Base-by-base conservation (phyloP, 2,888 invertebrate genomes). In the Drosophila kokeensis region DNA sequence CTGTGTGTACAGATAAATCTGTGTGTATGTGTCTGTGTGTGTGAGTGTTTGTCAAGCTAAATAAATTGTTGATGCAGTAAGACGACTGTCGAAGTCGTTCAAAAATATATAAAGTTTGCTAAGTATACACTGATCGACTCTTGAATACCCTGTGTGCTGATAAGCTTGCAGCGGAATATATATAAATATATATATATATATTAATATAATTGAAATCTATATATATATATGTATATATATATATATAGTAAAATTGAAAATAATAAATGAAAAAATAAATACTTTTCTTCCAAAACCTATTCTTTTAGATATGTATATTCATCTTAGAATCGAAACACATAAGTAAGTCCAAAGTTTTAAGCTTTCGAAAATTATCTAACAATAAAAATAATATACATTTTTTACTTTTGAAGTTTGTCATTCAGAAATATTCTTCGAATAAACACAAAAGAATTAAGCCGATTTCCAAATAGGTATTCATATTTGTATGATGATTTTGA, bases 1-100 rank as follows among this genome's bases (percentile, higher is more conserved):
- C 24, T 18, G 18, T 40, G 11, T 40, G 18, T 53, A 53, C n/a
- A 55, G 54, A 54, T 29, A 40, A 13, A 29, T 57, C 29, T 65
- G 21, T 38, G n/a, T 48, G 29, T n/a, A 8, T 45, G 21, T 8
- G 29, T 65, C 52, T 58, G 32, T 60, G 49, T 42, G 30, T 63
- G 40, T 24, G 30, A 45, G n/a, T 55, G 13, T 27, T 18, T 13
- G 57, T 18, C 49, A 53, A 40, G 57, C 36, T 59, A 71, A 70
- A 72, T 54, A 81, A 78, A 71, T 72, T 70, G 63, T 29, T 72
- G 34, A 61, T 78, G 75, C 76, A 73, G 52, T 53, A 72, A 63
- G 57, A 40, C 59, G 79, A 60, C 58, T 53, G 58, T 36, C 60
- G 32, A 21, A 54, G 32, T 62, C 61, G 59, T 60, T 73, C 32